Percentiles rank a stretch among this genome's conserved stretches.
Conservation (phyloP, 2,888 invertebrate species). For the Sepioteuthis lessoniana region DNA sequence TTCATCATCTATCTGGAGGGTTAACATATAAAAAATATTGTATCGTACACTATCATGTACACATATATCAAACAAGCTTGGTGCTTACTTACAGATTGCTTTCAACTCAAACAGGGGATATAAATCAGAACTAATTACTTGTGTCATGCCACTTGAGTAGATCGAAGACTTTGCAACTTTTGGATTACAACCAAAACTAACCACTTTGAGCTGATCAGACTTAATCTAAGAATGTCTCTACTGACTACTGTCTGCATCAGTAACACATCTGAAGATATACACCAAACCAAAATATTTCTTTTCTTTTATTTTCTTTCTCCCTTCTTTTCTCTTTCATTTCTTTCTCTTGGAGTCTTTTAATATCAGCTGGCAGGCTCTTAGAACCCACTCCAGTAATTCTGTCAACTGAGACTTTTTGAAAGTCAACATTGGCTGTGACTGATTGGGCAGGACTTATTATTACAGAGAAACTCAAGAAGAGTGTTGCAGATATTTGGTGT, state of each 20-base stretch:
- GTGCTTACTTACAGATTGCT: background rate
- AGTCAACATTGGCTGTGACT: background rate
- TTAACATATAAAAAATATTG: background rate
- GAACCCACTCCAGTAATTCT: background rate
- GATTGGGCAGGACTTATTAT: background rate
- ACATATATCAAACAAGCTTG: background rate
- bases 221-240: background rate
- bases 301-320: background rate
- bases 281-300: background rate
- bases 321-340: too few species aligned
- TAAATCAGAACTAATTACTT: slow-evolving; percentile 12
- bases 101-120: background rate
- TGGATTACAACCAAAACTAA: slow-evolving; percentile 33
- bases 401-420: slow-evolving; percentile 13
- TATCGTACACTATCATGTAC: background rate
- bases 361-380: background rate
- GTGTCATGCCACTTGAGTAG: background rate
- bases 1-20: background rate
- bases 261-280: background rate
- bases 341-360: background rate
- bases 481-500: background rate
- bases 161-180: background rate
- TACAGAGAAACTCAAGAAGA: background rate
- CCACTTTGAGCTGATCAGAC: slow-evolving; percentile 23
- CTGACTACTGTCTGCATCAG: background rate